Percentiles rank a stretch among this genome's conserved stretches.
Conservation (phyloP, 2,113 vertebrate genomes). For the Rhabdomys dilectus region DNA sequence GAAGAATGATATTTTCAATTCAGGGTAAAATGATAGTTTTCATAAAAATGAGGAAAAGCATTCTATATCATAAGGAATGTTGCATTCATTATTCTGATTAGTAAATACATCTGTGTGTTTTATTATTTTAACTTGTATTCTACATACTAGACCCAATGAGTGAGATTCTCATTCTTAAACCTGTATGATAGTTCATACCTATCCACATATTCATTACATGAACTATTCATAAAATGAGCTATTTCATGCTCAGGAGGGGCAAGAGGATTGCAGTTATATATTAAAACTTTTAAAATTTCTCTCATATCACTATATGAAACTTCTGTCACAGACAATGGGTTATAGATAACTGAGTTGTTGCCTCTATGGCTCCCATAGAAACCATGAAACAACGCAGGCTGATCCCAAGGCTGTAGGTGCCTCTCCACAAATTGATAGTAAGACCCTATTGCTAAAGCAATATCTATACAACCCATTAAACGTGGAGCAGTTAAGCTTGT, state of each 20-base stretch:
- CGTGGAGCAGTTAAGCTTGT: background rate
- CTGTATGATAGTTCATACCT: background rate
- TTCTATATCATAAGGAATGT: background rate
- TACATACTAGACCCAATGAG: background rate
- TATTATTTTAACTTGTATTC: background rate
- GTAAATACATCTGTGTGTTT: background rate
- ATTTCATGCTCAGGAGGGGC: background rate
- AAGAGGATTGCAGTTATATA: background rate
- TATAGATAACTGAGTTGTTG: background rate
- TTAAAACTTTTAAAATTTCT: background rate
- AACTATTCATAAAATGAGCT: background rate
- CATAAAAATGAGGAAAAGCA: fast-evolving
- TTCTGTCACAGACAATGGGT: background rate
- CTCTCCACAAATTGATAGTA: background rate
- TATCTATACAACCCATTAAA: background rate
- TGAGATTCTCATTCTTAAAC: background rate
- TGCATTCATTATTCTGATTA: slow-evolving; percentile 31
- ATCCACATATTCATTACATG: too few species aligned
- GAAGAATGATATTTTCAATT: background rate
- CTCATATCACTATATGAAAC: background rate
- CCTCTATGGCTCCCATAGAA: background rate
- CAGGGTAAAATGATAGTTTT: background rate
- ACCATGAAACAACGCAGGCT: background rate
- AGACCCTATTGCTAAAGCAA: background rate
- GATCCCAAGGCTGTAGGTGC: background rate